Base-by-base conservation (phyloP, 2,888 invertebrate species). In the Pogonocherus hispidulus region DNA sequence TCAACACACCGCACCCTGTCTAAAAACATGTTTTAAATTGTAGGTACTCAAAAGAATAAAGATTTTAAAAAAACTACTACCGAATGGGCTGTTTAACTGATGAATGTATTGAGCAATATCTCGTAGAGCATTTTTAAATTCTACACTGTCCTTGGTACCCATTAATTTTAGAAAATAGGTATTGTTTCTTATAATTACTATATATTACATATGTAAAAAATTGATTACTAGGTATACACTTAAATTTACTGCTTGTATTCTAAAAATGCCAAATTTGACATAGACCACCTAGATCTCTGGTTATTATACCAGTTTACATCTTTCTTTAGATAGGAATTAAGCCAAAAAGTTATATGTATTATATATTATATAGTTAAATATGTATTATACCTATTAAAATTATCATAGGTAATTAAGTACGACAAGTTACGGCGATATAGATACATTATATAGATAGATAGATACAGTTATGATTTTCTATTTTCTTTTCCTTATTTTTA, bases 1-100 rank as follows among this genome's bases (percentile, higher is more conserved):
- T 89, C 88, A 19, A 86, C 84, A 69, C 87, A 86, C 69, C 87
- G 82, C 5, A 89, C 88, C 47, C 89, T 84, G 79, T 89, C 89
- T 87, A 62, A 23, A 74, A 73, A n/a, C n/a, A n/a, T 56, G 70
- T 46, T 63, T 20, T 64, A 60, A 35, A 44, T 18, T 55, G 20
- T 46, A 32, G 32, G 22, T 52, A 47, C 9, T 2, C 14, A 18
- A 52, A 18, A 8, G 35, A 62, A 54, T 54, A 37, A 6, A 37
- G n/a, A 16, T 32, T 18, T 35, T 23, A 37, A 1, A n/a, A 20
- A 41, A 19, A n/a, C 41, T 57, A 60, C 71, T 81, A 86, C 86
- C 85, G 69, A 84, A 85, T 3, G 85, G 82, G 72, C 81, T 83
- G n/a, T 80, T 74, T 54, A 86, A 72, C 63, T 78, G 78, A 54